These are phyloP conservation scores for Dreissena rostriformis DNA, from an alignment of 1,140 invertebrate species.

Conservation along the genomic window DNA sequence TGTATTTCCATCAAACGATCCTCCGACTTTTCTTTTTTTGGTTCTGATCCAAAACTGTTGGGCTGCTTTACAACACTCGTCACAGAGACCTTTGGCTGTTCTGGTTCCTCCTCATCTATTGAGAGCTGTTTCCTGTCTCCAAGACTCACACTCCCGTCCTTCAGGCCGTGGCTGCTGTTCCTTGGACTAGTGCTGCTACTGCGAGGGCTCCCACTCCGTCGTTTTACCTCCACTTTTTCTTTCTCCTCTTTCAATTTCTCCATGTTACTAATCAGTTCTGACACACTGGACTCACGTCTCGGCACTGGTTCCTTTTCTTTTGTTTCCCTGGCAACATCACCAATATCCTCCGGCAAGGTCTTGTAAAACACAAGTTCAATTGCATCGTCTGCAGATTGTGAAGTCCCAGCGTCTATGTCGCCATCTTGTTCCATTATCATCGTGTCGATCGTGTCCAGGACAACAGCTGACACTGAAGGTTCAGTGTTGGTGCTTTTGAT, in stretches of 20 bases:
- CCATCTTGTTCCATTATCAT: constrained; percentile 59
- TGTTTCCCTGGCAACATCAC: constrained; percentile 6
- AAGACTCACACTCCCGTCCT: constrained; percentile 23
- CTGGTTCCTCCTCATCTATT: constrained; percentile 20
- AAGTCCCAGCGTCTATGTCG: background rate
- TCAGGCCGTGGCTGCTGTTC: background rate
- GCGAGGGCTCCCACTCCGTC: constrained; percentile 8
- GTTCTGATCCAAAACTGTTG: background rate
- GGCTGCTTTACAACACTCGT: constrained; percentile 15
- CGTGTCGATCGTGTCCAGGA: constrained; percentile 73
- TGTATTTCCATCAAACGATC: constrained; percentile 66
- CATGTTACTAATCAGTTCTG: constrained; percentile 41
- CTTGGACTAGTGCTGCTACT: constrained; percentile 13
- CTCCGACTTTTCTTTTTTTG: constrained; percentile 14
- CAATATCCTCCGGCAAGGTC: constrained; percentile 32
- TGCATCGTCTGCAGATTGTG: constrained; percentile 55
- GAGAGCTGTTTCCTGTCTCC: constrained; percentile 11
- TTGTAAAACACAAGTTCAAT: background rate
- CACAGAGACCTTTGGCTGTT: constrained; percentile 27
- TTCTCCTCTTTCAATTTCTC: constrained; percentile 44
- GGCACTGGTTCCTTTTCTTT: constrained; percentile 23
- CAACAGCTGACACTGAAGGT: constrained; percentile 78
- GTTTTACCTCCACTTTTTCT: constrained; percentile 20
- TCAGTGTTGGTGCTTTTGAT: constrained; percentile 69
- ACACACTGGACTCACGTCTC: constrained; percentile 41